phyloP scores from a whole-genome alignment of 53 echinoderm and acorn worm genomes.

The Apostichopus leukothele region DNA sequence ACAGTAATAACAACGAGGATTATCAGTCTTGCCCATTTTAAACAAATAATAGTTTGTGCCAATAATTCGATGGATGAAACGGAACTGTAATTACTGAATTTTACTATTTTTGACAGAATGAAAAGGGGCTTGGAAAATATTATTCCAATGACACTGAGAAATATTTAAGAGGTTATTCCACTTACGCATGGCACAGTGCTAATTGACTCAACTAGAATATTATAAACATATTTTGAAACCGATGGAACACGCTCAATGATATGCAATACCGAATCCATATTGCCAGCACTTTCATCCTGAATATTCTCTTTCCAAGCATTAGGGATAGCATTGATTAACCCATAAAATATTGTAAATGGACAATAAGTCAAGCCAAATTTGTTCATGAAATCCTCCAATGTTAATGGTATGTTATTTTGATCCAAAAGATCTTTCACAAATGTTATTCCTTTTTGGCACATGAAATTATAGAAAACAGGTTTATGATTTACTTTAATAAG shows the following conservation, averaged over 20 bases:
- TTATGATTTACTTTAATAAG: neutral
- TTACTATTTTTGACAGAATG: neutral
- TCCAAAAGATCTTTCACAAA: constrained; percentile 15
- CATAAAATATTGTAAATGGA: neutral
- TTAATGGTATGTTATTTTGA: neutral
- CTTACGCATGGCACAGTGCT: neutral
- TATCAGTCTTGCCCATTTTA: neutral
- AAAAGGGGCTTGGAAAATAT: neutral
- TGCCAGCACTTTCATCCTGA: neutral
- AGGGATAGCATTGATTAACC: neutral
- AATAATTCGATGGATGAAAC: neutral
- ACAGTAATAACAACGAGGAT: no score
- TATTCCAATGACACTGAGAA: neutral
- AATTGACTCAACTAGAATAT: neutral
- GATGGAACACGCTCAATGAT: neutral
- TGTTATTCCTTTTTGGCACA: neutral
- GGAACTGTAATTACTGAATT: neutral
- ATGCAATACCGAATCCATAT: neutral
- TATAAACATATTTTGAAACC: neutral
- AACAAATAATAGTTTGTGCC: neutral
- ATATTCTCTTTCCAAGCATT: neutral
- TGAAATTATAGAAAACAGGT: neutral
- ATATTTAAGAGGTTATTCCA: neutral
- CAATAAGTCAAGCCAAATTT: neutral
- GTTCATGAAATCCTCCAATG: neutral